Evolutionary conservation across 2,888 invertebrate genomes (phyloP), one percentile per base, ranked within the genome.

Genomic region (Drosophila paucipuncta): DNA sequence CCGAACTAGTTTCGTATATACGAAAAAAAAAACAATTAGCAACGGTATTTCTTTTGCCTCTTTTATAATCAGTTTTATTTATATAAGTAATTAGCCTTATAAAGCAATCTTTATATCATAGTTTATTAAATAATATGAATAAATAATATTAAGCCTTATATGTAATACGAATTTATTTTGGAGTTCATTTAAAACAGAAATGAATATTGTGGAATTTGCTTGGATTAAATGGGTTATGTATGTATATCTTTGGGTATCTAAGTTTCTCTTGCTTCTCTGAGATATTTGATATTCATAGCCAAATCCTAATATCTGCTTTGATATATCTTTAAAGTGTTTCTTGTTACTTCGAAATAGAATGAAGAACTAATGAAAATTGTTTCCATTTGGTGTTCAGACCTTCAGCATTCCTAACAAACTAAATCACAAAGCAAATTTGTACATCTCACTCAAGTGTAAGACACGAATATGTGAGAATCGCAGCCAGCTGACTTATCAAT

Each of bases 361-460:
- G 47, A 9, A 4, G 9, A 25, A 47, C 47, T 25, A 25, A 25
- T 4, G 25, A 25, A 25, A 25, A 47, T 16, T 47, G 16, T 47
- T 47, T 16, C 47, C 4, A 25, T 47, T 9, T 28, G 13, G 16
- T 57, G 18, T 13, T 9, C 16, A 22, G 22, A 22, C 0, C 9
- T 28, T 13, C 4, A 28, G 39, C 28, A n/a, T n/a, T 57, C 39
- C 4, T 0, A 33, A 30, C n/a, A 37, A 22, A 61, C 28, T 53
- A 41, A 25, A n/a, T 31, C 30, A n/a, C n/a, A 58, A 79, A 68
- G 59, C 60, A 82, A 73, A 78, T 81, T 81, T 81, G 78, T 52
- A 78, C 65, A 82, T 78, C 78, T 78, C 82, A 78, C 66, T 78
- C 49, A 58, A 63, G 78, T 73, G 82, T 53, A 39, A 78, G 64